Conservation (phyloP, 2,888 invertebrate genomes). For the Pemphredon lugubris region DNA sequence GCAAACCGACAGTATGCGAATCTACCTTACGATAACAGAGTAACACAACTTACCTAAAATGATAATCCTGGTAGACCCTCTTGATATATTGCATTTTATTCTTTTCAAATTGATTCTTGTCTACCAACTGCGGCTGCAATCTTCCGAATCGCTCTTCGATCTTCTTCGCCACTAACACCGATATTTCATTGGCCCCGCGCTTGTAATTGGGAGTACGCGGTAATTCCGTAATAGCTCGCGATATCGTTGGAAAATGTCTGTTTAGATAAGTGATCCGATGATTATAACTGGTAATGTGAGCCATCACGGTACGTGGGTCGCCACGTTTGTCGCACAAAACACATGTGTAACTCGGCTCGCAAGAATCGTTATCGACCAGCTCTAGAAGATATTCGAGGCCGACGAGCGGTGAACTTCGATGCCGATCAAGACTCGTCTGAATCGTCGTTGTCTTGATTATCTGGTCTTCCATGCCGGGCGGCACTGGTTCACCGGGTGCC, state of each 20-base stretch:
- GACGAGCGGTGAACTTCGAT: conserved; percentile 83
- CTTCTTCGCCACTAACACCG: conserved; percentile 84
- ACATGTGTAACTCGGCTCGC: conserved; percentile 89
- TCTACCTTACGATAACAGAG: neutral
- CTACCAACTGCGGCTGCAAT: conserved; percentile 85
- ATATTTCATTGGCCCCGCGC: conserved; percentile 80
- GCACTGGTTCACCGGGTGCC: conserved; percentile 86
- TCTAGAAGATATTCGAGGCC: conserved; percentile 92
- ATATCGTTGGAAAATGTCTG: conserved; percentile 85
- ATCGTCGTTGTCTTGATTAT: conserved; percentile 81
- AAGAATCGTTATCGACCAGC: conserved; percentile 85
- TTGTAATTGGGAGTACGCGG: conserved; percentile 83
- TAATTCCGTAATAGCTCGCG: conserved; percentile 84
- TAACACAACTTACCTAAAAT: conserved; percentile 83
- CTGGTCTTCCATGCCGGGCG: conserved; percentile 87
- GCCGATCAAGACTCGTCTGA: conserved; percentile 83
- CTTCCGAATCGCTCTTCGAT: conserved; percentile 90
- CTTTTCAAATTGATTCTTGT: conserved; percentile 87
- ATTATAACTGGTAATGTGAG: conserved; percentile 89
- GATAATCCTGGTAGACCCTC: conserved; percentile 86
- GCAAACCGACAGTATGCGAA: neutral
- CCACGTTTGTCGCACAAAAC: conserved; percentile 90
- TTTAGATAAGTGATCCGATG: conserved; percentile 88
- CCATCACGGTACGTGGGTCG: conserved; percentile 89
- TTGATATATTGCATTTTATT: conserved; percentile 84